Evolutionary conservation across 2,797 vertebrate genomes (phyloP), one percentile per base, ranked within the genome.

Genomic region (Myotis pilosus): DNA sequence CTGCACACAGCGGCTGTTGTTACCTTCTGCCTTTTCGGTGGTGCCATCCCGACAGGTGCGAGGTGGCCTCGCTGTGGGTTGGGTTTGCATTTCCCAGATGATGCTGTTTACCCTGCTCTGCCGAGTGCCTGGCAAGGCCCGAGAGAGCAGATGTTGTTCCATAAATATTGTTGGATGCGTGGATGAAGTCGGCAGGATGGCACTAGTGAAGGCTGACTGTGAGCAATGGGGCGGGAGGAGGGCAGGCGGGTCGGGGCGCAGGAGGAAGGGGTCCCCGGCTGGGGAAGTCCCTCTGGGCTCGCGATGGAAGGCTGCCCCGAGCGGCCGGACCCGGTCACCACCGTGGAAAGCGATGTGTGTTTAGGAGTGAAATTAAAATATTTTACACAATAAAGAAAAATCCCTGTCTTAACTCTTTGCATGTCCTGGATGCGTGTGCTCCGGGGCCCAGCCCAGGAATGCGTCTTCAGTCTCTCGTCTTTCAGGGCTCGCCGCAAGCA

Each of bases 21-120:
- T 68, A 8, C 22, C 49, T 68, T 78, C 20, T 11, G 69, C n/a
- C 5, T 74, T 38, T 57, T 66, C n/a, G 20, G 17, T 71, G 36
- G 17, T 23, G 38, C 53, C 60, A 38, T 44, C 36, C 22, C 41
- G 53, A 41, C 62, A 53, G 53, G 23, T 55, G 36, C 51, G n/a
- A 88, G 68, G 57, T 68, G 25, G 57, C 10, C 57, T 76, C 33
- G 38, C 0, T 4, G 55, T 79, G 84, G 47, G 38, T 91, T 81
- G 51, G 53, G 64, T 87, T 91, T 86, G 57, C 84, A 80, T 89
- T 93, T 94, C 68, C 23, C 44, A 60, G 51, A 30, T 69, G 71
- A 71, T 71, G 87, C 79, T 55, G 85, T 90, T 62, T 88, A 71
- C 22, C 30, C 22, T 86, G 69, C 68, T 74, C 75, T 41, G 64